A percentile compares a stretch with the other conserved stretches of the same genome.
These are phyloP conservation scores for Bettongia penicillata DNA, from an alignment of 2,113 vertebrate genomes.

Conservation along the genomic window DNA sequence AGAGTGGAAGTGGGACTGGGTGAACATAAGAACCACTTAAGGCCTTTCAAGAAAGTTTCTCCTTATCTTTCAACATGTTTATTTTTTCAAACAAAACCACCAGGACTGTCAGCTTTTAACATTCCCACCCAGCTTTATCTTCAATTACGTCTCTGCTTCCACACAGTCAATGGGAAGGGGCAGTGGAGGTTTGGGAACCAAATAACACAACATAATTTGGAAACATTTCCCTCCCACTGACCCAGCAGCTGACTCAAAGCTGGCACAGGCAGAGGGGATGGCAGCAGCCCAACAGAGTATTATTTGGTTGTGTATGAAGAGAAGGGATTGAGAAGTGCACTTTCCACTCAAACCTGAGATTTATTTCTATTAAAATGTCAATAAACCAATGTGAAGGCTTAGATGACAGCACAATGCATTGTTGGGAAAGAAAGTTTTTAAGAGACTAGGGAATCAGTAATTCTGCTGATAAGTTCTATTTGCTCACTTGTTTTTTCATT, in stretches of 20 bases:
- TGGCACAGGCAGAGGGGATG: neutral
- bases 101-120: neutral
- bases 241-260: neutral
- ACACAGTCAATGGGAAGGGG: neutral
- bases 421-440: neutral
- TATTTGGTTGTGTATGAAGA: neutral
- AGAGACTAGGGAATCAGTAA: neutral
- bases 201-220: accelerated
- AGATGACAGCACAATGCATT: neutral
- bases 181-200: neutral
- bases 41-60: neutral
- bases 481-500: neutral
- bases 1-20: neutral
- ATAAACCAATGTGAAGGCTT: neutral
- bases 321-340: neutral
- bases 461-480: neutral
- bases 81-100: neutral
- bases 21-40: neutral
- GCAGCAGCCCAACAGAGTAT: neutral
- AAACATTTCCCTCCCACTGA: slow-evolving; percentile 41
- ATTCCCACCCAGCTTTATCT: neutral
- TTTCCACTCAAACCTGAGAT: neutral
- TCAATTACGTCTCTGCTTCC: slow-evolving; percentile 13
- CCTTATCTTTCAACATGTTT: neutral
- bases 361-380: neutral